These are phyloP conservation scores for Cephalotes varians DNA, from an alignment of 2,888 invertebrate genomes.

Conservation along the genomic window DNA sequence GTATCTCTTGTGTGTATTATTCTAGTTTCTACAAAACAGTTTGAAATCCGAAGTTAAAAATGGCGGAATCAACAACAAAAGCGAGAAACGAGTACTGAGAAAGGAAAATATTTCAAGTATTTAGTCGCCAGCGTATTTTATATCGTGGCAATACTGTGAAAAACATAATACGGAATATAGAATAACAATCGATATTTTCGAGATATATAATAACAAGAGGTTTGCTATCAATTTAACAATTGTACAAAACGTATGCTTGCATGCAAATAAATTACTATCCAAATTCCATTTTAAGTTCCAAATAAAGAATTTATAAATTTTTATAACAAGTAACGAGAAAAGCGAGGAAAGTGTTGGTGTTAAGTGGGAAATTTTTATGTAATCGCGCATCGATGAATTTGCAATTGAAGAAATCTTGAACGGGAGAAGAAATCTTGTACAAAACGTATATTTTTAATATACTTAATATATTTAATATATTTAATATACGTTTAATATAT, in stretches of 20 bases:
- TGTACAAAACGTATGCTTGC: neutral
- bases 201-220: neutral
- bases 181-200: conserved; percentile 14
- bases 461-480: neutral
- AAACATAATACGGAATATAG: neutral
- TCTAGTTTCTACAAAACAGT: neutral
- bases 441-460: too few species aligned
- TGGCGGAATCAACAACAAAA: neutral
- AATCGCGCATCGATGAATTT: neutral
- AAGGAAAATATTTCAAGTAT: conserved; percentile 1
- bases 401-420: neutral
- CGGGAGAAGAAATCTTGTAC: too few species aligned
- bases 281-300: too few species aligned
- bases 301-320: neutral
- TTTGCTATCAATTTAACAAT: neutral
- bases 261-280: neutral
- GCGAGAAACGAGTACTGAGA: neutral
- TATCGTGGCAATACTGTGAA: neutral
- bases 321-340: neutral
- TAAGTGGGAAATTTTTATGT: neutral
- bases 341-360: neutral
- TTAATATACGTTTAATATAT: neutral
- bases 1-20: neutral
- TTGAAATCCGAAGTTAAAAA: neutral
- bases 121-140: neutral